phyloP scores from a whole-genome alignment of 2,888 invertebrate genomes.

The Polydrusus tereticollis region DNA sequence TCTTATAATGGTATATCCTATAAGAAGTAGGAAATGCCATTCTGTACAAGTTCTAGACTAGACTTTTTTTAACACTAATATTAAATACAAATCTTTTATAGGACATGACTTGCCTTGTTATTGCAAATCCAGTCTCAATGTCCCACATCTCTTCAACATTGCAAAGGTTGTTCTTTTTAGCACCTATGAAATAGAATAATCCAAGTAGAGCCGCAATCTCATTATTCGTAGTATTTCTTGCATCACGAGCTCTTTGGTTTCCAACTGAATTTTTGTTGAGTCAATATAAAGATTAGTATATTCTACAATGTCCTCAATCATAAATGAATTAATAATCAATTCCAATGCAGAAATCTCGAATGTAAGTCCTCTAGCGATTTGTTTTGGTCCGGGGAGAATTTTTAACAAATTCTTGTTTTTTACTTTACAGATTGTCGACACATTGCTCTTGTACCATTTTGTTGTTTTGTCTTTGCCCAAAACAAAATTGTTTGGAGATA shows the following conservation, averaged over 20 bases:
- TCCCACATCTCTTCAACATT: not conserved
- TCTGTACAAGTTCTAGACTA: too few relatives aligned
- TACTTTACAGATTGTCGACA: not conserved
- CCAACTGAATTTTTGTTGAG: not conserved
- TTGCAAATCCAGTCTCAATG: not conserved
- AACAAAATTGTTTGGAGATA: not conserved
- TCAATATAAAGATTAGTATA: too few relatives aligned
- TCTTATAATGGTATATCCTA: too few relatives aligned
- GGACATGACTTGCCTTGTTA: slow-evolving; percentile 55
- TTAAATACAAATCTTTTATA: slow-evolving; percentile 36
- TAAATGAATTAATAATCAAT: not conserved
- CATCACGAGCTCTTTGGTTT: not conserved
- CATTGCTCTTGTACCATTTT: not conserved
- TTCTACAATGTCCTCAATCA: slow-evolving; percentile 11
- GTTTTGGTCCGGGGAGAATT: not conserved
- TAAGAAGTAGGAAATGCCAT: too few relatives aligned
- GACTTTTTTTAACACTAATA: too few relatives aligned
- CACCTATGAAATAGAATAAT: not conserved
- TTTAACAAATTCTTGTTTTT: not conserved
- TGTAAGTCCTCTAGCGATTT: too few relatives aligned
- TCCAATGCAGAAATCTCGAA: too few relatives aligned
- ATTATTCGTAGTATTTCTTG: too few relatives aligned
- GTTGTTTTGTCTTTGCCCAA: not conserved
- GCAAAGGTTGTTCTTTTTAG: not conserved
- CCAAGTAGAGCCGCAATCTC: not conserved